phyloP scores from a whole-genome alignment of 2,888 invertebrate species.

The Cephus runcator region DNA sequence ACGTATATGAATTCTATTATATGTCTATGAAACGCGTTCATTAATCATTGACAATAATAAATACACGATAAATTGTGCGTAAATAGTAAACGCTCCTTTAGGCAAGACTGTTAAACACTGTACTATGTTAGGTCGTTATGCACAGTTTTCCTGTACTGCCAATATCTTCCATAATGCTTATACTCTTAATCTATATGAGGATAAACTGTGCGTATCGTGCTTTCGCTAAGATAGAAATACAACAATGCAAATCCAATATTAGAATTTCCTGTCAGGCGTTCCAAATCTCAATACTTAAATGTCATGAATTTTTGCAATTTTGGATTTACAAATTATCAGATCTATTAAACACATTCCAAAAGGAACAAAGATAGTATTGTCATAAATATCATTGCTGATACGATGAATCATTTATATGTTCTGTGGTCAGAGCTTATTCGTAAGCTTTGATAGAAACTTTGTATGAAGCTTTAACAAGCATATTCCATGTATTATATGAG shows the following conservation, averaged over 20 bases:
- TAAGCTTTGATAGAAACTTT: conserved; percentile 13
- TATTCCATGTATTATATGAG: conserved; percentile 16
- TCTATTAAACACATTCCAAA: neutral
- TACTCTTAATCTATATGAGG: neutral
- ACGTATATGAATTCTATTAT: neutral
- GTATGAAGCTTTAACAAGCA: conserved; percentile 14
- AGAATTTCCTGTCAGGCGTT: neutral
- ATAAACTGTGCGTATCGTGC: neutral
- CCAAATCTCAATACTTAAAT: neutral
- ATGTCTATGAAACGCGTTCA: neutral
- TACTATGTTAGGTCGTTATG: neutral
- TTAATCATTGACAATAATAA: neutral
- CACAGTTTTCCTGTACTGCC: neutral
- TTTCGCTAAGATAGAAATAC: neutral
- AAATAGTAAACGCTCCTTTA: neutral
- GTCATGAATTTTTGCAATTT: neutral
- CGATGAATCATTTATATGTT: neutral
- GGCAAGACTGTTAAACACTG: neutral
- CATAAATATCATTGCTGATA: neutral
- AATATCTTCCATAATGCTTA: neutral
- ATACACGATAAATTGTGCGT: neutral
- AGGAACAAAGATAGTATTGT: neutral
- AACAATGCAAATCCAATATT: neutral
- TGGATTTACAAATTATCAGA: neutral
- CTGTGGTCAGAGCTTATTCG: neutral